These are phyloP conservation scores for Pterostichus madidus DNA, from an alignment of 2,888 invertebrate genomes.

Conservation along the genomic window DNA sequence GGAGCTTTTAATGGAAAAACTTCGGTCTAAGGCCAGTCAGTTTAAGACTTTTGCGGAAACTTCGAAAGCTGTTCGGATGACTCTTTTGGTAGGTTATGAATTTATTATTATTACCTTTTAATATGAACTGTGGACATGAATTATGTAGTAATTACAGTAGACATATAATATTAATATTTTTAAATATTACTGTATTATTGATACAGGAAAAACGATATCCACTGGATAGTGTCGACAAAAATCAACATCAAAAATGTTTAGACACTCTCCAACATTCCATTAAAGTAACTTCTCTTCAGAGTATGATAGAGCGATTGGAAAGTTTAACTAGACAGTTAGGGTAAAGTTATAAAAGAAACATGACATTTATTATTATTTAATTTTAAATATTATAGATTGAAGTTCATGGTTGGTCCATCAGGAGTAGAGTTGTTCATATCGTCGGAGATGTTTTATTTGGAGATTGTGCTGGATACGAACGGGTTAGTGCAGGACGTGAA, in stretches of 20 bases:
- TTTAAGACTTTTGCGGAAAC: conserved; percentile 91
- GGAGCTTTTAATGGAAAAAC: conserved; percentile 94
- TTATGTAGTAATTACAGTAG: not conserved
- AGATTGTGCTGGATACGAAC: conserved; percentile 90
- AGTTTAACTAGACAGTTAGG: conserved; percentile 94
- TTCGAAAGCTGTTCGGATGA: conserved; percentile 92
- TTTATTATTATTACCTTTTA: conserved; percentile 60
- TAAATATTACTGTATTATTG: conserved; percentile 61
- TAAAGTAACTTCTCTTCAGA: conserved; percentile 93
- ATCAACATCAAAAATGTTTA: conserved; percentile 92
- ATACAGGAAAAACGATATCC: conserved; percentile 92
- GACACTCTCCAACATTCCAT: conserved; percentile 96
- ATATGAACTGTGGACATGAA: conserved; percentile 24
- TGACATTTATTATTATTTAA: conserved; percentile 42
- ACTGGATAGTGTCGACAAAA: conserved; percentile 90
- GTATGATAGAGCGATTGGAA: conserved; percentile 94
- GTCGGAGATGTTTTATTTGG: conserved; percentile 97
- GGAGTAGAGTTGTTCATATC: conserved; percentile 93
- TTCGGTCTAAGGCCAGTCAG: conserved; percentile 90
- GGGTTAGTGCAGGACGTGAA: conserved; percentile 94
- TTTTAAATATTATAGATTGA: conserved; percentile 80
- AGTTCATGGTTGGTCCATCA: conserved; percentile 91
- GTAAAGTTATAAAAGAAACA: conserved; percentile 75
- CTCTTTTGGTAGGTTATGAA: conserved; percentile 84
- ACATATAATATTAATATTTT: not conserved